Evolutionary conservation across 2,113 vertebrate genomes (phyloP).

Genomic region (Dryoscopus gambensis): DNA sequence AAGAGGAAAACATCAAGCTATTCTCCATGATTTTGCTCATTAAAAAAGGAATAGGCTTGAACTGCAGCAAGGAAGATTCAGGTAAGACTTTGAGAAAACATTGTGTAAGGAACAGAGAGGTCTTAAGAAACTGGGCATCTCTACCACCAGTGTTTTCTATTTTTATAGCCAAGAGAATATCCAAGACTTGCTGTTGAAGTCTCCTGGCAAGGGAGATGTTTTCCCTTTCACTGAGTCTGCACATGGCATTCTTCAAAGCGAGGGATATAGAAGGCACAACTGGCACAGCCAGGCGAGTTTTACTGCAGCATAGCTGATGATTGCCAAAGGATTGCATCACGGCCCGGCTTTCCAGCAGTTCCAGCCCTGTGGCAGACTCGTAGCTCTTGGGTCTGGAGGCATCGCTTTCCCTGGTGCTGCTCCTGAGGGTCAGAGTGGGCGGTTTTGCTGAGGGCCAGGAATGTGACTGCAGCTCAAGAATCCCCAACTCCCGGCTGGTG

Average conservation of each 20-base stretch:
- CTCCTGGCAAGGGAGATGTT: not conserved
- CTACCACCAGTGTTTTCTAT: not conserved
- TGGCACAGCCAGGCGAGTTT: not conserved
- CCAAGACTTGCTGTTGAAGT: not conserved
- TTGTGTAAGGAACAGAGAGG: fast-evolving
- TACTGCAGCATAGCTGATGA: not conserved
- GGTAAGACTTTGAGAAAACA: not conserved
- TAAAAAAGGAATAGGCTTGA: not conserved
- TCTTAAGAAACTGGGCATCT: not conserved
- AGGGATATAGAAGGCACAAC: not conserved
- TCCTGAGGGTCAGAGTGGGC: not conserved
- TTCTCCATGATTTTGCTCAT: not conserved
- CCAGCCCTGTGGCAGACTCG: not conserved
- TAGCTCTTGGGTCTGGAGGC: not conserved
- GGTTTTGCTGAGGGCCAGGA: not conserved
- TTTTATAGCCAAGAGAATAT: not conserved
- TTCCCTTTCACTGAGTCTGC: not conserved
- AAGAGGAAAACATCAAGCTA: not conserved
- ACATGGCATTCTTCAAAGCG: not conserved
- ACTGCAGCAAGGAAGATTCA: not conserved
- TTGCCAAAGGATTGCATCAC: conserved; percentile 1
- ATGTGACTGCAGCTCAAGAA: not conserved
- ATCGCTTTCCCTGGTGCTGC: not conserved
- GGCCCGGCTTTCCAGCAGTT: not conserved
- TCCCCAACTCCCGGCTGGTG: fast-evolving